A percentile compares a stretch with the other conserved stretches of the same genome.
Evolutionary conservation across 53 echinoderm and acorn worm genomes (phyloP).

Genomic region (Temnopleurus reevesii): DNA sequence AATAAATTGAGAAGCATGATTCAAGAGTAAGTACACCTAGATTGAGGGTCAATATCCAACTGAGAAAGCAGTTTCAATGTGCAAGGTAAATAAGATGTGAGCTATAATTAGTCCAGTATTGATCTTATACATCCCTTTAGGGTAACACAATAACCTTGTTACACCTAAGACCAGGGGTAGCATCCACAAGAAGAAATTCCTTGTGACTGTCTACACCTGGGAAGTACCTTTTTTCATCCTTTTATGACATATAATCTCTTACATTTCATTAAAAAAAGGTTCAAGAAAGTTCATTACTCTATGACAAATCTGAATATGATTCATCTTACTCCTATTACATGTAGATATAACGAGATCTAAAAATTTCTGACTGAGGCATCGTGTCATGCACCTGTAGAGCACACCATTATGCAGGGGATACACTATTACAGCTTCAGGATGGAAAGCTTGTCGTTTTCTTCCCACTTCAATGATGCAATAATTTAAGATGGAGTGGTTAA

Average conservation of each 20-base stretch:
- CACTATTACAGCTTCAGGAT: too few relatives aligned
- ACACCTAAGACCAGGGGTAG: neutral
- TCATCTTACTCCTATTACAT: too few relatives aligned
- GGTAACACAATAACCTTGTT: conserved; percentile 36
- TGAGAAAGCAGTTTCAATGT: conserved; percentile 13
- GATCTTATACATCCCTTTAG: neutral
- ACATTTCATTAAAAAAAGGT: neutral
- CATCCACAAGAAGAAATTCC: neutral
- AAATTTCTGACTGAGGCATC: too few relatives aligned
- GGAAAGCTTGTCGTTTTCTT: too few relatives aligned
- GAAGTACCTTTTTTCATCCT: conserved; percentile 9
- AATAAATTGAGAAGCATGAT: neutral
- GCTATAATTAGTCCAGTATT: conserved; percentile 1
- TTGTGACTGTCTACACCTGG: neutral
- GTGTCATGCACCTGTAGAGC: too few relatives aligned
- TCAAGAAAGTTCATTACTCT: neutral
- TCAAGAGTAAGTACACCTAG: neutral
- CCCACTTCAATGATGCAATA: neutral
- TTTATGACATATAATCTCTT: neutral
- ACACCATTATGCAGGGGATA: too few relatives aligned
- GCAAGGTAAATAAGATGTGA: neutral
- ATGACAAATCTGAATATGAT: too few relatives aligned
- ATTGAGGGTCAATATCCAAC: too few relatives aligned
- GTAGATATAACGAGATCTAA: too few relatives aligned
- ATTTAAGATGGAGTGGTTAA: neutral